These are phyloP conservation scores for Clarias platycephalus DNA, from an alignment of 2,797 vertebrate species.

Conservation along the genomic window DNA sequence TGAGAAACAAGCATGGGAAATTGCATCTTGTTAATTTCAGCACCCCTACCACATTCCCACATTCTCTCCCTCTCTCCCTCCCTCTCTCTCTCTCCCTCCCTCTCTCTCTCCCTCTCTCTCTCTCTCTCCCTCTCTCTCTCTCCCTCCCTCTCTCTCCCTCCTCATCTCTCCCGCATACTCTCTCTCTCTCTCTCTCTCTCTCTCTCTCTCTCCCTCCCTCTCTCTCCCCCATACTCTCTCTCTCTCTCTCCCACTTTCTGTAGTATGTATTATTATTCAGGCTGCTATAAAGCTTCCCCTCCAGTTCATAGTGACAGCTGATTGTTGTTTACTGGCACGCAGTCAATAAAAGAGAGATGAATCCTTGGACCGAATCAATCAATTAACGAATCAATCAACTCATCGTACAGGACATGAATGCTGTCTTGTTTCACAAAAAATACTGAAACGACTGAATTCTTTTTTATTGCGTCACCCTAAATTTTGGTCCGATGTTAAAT, in stretches of 20 bases:
- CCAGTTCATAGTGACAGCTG: constrained; percentile 5
- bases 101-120: neutral
- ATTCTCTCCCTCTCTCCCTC: neutral
- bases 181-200: neutral
- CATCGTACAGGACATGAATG: neutral
- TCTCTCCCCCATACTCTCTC: neutral
- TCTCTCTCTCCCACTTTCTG: neutral
- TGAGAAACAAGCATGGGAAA: constrained; percentile 56
- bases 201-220: neutral
- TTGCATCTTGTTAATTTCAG: constrained; percentile 52
- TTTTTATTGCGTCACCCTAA: neutral
- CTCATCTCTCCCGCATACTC: neutral
- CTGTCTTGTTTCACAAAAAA: neutral
- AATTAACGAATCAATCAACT: neutral
- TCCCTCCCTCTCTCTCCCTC: neutral
- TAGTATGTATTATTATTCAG: neutral
- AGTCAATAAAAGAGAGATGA: neutral
- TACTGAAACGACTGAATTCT: neutral
- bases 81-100: neutral
- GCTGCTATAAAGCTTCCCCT: neutral
- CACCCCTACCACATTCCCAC: constrained; percentile 1
- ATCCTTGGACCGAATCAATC: neutral
- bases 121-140: neutral
- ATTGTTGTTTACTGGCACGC: neutral
- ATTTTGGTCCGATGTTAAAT: neutral